A percentile compares a stretch with the other conserved stretches of the same genome.
Evolutionary conservation across 1,140 invertebrate species (phyloP).

Genomic region (Lethrus apterus): DNA sequence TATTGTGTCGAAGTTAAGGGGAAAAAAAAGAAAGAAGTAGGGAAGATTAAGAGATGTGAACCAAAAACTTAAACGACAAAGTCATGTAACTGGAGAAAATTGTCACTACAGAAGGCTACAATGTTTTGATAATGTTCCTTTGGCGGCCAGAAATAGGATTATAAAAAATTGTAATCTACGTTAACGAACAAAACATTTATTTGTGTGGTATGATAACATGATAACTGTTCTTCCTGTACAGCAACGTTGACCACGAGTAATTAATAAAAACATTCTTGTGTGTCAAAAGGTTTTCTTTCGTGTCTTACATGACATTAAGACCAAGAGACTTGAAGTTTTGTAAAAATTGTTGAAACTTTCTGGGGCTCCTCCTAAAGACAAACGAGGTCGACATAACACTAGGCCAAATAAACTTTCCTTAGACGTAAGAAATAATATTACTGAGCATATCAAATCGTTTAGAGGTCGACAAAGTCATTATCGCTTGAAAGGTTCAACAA

Average conservation of each 20-base stretch:
- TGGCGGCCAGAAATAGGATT: no score
- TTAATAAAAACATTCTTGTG: no score
- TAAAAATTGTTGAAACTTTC: background rate
- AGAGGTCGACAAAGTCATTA: slow-evolving; percentile 13
- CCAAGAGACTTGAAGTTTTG: background rate
- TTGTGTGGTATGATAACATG: background rate
- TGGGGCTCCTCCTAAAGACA: slow-evolving; percentile 8
- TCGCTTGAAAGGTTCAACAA: slow-evolving; percentile 16
- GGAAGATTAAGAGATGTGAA: no score
- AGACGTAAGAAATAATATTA: background rate
- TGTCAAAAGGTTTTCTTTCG: no score
- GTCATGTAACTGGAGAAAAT: no score
- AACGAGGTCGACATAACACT: slow-evolving; percentile 5
- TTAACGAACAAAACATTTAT: background rate
- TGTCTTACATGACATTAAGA: slow-evolving; percentile 6
- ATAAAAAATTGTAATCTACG: background rate
- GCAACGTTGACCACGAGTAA: no score
- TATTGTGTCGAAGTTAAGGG: no score
- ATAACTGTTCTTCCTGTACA: no score
- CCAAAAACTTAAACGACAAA: no score
- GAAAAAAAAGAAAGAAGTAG: no score
- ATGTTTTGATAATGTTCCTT: no score
- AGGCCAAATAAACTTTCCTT: background rate
- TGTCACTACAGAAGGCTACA: no score
- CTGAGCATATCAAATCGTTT: slow-evolving; percentile 7